A percentile compares a stretch with the other conserved stretches of the same genome.
These are phyloP conservation scores for Sebastes cheni DNA, from an alignment of 2,797 vertebrate species.

Conservation along the genomic window DNA sequence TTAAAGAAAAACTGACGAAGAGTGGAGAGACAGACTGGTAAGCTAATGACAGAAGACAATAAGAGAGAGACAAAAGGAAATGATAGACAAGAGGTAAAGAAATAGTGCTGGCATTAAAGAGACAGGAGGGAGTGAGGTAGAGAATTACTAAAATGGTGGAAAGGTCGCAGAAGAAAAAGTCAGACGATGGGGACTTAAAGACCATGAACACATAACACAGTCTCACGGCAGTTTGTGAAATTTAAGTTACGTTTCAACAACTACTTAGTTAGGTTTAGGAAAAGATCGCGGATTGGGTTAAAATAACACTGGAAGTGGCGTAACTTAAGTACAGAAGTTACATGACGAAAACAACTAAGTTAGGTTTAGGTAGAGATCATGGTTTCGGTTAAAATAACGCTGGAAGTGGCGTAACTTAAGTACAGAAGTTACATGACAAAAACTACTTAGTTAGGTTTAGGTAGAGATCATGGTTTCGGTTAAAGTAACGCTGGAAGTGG, in stretches of 20 bases:
- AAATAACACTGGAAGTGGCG: no score
- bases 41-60: constrained; percentile 65
- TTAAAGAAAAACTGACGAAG: constrained; percentile 49
- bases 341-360: no score
- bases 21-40: constrained; percentile 40
- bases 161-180: constrained; percentile 40
- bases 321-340: no score
- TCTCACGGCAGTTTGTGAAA: no score
- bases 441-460: no score
- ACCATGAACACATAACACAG: not conserved
- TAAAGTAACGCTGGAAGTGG: no score
- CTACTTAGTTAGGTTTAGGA: no score
- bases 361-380: rapidly evolving
- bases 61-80: constrained; percentile 59
- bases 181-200: not conserved
- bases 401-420: no score
- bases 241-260: no score
- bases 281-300: no score
- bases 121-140: constrained; percentile 31
- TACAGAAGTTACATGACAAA: rapidly evolving
- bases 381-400: rapidly evolving
- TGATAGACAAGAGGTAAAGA: constrained; percentile 56
- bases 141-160: constrained; percentile 41
- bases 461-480: rapidly evolving
- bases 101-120: constrained; percentile 33